Evolutionary conservation across 2,113 vertebrate species (phyloP).

Genomic region (Cyprinus carpio): DNA sequence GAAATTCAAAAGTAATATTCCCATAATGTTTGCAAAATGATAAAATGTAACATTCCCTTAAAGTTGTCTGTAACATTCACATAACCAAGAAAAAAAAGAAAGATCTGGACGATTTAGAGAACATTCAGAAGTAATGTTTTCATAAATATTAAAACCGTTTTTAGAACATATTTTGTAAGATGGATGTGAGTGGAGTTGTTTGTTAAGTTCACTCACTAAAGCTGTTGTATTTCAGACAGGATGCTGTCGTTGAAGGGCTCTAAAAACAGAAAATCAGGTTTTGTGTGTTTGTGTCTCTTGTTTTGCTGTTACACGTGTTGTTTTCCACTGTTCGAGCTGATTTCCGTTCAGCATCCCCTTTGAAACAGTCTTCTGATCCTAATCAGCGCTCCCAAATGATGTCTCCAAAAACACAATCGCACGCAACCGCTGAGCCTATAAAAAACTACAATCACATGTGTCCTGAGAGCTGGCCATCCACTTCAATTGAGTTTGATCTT

Average conservation of each 20-base stretch:
- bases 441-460: constrained; percentile 1
- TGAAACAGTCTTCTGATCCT: too few species aligned
- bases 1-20: too few species aligned
- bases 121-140: too few species aligned
- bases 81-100: too few species aligned
- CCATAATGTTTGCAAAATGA: too few species aligned
- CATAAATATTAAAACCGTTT: too few species aligned
- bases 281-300: not conserved
- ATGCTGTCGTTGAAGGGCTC: not conserved
- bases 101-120: too few species aligned
- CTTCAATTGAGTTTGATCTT: not conserved
- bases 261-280: not conserved
- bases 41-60: too few species aligned
- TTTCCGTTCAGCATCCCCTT: not conserved
- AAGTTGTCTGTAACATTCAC: too few species aligned
- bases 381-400: constrained; percentile 5
- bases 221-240: not conserved
- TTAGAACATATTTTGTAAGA: too few species aligned
- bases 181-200: not conserved
- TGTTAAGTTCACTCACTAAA: not conserved
- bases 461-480: not conserved
- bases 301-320: not conserved
- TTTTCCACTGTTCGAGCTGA: not conserved
- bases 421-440: not conserved
- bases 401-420: constrained; percentile 32